Conservation (phyloP, 2,888 invertebrate genomes). For the Aphidoletes aphidimyza region DNA sequence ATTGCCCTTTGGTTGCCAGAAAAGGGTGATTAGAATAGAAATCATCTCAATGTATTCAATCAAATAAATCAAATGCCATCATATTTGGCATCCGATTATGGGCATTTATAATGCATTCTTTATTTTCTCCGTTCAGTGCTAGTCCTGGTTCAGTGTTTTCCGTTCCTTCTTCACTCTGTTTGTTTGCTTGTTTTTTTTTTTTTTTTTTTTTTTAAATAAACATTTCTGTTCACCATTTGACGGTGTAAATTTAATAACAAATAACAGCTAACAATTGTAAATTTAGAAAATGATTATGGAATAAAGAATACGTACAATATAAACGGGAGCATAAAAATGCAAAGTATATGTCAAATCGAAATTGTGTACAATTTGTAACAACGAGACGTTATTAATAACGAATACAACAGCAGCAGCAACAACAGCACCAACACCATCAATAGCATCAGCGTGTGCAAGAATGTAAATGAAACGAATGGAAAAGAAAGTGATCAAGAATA, state of each 20-base stretch:
- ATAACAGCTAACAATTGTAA: not conserved
- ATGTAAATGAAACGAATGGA: slow-evolving; percentile 17
- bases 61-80: too few relatives aligned
- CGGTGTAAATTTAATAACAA: not conserved
- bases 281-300: slow-evolving; percentile 32
- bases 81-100: too few relatives aligned
- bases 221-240: not conserved
- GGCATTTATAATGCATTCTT: too few relatives aligned
- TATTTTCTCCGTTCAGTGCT: too few relatives aligned
- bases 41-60: too few relatives aligned
- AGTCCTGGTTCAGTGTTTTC: not conserved
- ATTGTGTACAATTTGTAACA: slow-evolving; percentile 17
- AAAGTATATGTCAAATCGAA: slow-evolving; percentile 31
- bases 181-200: not conserved
- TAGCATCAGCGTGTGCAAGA: not conserved
- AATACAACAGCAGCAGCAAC: slow-evolving; percentile 6
- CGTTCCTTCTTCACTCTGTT: not conserved
- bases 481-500: slow-evolving; percentile 30
- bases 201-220: not conserved
- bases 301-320: slow-evolving; percentile 33
- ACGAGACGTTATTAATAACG: slow-evolving; percentile 31
- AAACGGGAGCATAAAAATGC: slow-evolving; percentile 11
- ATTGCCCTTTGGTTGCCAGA: too few relatives aligned
- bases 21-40: too few relatives aligned
- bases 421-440: not conserved